Evolutionary conservation across 2,113 vertebrate genomes (phyloP), one percentile per base, ranked within the genome.

Genomic region (Candoia aspera): DNA sequence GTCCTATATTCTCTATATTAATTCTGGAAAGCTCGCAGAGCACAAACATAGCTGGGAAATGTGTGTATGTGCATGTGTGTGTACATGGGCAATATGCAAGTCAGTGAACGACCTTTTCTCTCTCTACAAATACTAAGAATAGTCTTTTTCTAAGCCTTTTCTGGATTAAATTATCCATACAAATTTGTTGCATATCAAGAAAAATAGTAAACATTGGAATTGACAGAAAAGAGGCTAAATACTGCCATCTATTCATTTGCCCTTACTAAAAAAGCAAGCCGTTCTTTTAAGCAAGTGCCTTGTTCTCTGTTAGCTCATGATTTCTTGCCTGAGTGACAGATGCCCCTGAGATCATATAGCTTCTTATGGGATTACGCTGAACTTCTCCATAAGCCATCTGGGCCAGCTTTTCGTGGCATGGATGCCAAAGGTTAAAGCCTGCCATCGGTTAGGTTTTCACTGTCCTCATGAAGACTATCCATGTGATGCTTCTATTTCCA

Each of bases 81-180:
- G 33, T 17, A 10, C 42, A 37, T 73, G 94, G 53, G 42, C 12
- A 49, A 42, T 42, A 23, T 62, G 87, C 42, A 79, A 79, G 33
- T 73, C n/a, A 21, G 8, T 79, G 33, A 42, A 79, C 26, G 37
- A 12, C n/a, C 17, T 29, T 49, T 90, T 2, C 54, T 26, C 91
- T 94, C 87, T 93, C 83, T 92, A 64, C 0, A 0, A 94, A 94
- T 90, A 94, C 95, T 91, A 88, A 88, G 91, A 26, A 92, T 95
- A 92, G 68, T 23, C 88, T 92, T 93, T 94, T 93, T 84, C 87
- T 95, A 95, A 94, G 89, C 90, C 88, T 96, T 95, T 94, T 94
- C 8, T 68, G 93, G 95, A 96, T 96, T 96, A 96, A 97, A 95
- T 94, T 90, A 33, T 0, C 91, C 33, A 73, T 94, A 94, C 94